phyloP scores from a whole-genome alignment of 2,797 vertebrate species.

The Masticophis lateralis region DNA sequence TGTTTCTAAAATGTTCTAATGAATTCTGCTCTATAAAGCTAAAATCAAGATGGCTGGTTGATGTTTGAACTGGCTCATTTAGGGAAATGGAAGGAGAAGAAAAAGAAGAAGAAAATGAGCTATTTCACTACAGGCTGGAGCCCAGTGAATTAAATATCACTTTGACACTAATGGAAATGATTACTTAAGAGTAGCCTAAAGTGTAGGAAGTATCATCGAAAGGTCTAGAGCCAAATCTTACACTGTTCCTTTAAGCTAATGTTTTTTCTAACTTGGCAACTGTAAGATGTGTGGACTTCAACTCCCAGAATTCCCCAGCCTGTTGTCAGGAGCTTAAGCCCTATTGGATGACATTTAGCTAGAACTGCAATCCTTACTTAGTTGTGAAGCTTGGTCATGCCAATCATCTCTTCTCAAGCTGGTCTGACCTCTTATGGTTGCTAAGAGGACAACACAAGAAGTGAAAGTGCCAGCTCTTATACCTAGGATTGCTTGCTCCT shows the following conservation, averaged over 20 bases:
- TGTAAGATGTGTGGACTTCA: background rate
- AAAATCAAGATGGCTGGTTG: background rate
- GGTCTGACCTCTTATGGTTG: background rate
- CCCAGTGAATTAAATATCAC: background rate
- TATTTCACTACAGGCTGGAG: background rate
- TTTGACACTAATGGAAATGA: background rate
- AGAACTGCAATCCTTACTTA: background rate
- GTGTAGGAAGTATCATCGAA: background rate
- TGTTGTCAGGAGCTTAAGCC: background rate
- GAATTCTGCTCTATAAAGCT: background rate
- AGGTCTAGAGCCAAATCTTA: background rate
- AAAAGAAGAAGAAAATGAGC: background rate
- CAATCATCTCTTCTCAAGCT: background rate
- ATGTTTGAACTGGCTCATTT: background rate
- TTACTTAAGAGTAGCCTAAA: background rate
- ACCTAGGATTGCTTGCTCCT: background rate
- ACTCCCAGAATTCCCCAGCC: background rate
- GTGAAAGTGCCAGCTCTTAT: background rate
- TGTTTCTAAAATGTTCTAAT: background rate
- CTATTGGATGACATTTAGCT: background rate
- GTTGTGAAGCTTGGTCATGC: background rate
- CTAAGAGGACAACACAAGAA: background rate
- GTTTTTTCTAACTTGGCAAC: background rate
- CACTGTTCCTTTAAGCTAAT: background rate
- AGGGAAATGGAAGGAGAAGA: background rate